Evolutionary conservation across 1,140 invertebrate species (phyloP).

Genomic region (Drosophila trapezifrons): DNA sequence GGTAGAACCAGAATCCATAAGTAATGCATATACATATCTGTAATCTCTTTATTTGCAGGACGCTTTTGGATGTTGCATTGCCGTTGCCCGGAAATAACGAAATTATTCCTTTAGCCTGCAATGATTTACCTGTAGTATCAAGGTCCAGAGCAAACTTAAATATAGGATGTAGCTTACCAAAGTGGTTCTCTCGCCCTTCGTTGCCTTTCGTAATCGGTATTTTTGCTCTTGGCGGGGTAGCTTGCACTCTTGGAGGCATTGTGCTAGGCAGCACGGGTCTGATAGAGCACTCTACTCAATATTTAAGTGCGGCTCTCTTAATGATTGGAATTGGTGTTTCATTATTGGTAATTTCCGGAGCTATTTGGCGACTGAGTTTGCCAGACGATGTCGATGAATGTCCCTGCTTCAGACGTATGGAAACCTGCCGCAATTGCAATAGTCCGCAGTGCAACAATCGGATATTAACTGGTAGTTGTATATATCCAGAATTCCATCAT

Average conservation of each 20-base stretch:
- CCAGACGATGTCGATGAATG: conserved; percentile 76
- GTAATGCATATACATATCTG: conserved; percentile 11
- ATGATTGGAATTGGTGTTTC: conserved; percentile 83
- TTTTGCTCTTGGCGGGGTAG: conserved; percentile 77
- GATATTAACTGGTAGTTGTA: conserved; percentile 58
- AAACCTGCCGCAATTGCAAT: conserved; percentile 78
- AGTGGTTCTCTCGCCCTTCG: conserved; percentile 79
- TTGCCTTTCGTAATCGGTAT: conserved; percentile 82
- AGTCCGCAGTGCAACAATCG: conserved; percentile 77
- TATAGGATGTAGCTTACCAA: conserved; percentile 51
- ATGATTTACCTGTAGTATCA: conserved; percentile 19
- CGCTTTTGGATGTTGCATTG: conserved; percentile 54
- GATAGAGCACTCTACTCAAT: conserved; percentile 80
- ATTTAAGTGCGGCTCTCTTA: conserved; percentile 76
- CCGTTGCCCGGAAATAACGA: conserved; percentile 43
- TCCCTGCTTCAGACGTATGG: conserved; percentile 71
- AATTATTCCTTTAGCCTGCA: conserved; percentile 12
- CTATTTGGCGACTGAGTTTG: conserved; percentile 76
- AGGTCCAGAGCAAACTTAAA: conserved; percentile 23
- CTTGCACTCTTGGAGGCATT: conserved; percentile 78
- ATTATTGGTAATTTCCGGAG: conserved; percentile 75
- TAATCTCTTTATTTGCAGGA: conserved; percentile 38
- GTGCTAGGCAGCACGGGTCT: conserved; percentile 79
- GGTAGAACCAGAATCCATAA: conserved; percentile 9
- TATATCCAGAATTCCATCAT: conserved; percentile 80